Evolutionary conservation across 2,113 vertebrate genomes (phyloP).

Genomic region (Ptilorrhoa leucosticta): DNA sequence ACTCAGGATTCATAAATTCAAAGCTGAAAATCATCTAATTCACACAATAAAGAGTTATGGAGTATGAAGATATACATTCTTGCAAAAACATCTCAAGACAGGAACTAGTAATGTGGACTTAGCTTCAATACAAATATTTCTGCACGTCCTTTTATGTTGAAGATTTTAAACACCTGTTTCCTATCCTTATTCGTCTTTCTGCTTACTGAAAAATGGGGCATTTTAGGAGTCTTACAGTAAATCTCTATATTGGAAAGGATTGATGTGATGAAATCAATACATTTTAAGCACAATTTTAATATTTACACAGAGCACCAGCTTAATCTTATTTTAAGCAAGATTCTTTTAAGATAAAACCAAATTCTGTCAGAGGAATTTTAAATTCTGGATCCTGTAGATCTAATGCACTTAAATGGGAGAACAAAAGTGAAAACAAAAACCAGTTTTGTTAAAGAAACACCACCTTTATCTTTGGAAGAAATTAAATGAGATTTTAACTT

Average conservation of each 20-base stretch:
- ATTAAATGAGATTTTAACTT: not conserved
- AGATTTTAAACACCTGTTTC: not conserved
- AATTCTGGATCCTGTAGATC: not conserved
- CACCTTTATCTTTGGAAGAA: not conserved
- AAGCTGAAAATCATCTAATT: not conserved
- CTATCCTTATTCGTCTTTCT: not conserved
- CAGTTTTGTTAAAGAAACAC: not conserved
- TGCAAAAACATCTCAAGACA: not conserved
- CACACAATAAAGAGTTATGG: not conserved
- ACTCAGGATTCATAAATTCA: not conserved
- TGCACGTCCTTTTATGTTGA: not conserved
- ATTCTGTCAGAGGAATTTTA: not conserved
- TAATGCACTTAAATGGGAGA: not conserved
- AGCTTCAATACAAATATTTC: not conserved
- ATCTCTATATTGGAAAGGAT: not conserved
- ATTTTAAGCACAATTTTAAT: not conserved
- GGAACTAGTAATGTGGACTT: not conserved
- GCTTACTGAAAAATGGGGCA: not conserved
- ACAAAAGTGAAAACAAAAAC: not conserved
- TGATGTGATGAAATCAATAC: not conserved
- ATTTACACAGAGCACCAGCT: not conserved
- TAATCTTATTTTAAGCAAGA: not conserved
- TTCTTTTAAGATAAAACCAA: not conserved
- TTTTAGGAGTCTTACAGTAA: not conserved
- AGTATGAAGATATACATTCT: not conserved